Evolutionary conservation across 2,113 vertebrate genomes (phyloP).

Genomic region (Hydrochoerus hydrochaeris): DNA sequence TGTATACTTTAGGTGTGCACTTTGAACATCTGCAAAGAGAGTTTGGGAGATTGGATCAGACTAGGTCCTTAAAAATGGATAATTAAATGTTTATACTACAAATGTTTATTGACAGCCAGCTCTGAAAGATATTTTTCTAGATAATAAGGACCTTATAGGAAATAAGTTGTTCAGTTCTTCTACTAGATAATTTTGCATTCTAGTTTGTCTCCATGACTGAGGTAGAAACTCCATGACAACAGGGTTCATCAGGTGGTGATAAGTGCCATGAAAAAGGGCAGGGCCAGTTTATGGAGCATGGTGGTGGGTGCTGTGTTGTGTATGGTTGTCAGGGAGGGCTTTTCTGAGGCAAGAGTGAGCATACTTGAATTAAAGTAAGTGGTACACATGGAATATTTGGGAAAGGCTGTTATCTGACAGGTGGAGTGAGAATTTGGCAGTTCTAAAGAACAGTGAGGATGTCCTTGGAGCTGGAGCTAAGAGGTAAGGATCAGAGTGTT

Average conservation of each 20-base stretch:
- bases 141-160: not conserved
- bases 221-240: not conserved
- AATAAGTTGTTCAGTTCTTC: not conserved
- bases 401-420: not conserved
- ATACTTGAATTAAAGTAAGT: not conserved
- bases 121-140: not conserved
- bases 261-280: not conserved
- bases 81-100: conserved; percentile 19
- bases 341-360: not conserved
- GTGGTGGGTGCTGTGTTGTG: not conserved
- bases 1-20: not conserved
- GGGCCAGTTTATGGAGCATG: too few relatives aligned
- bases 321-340: not conserved
- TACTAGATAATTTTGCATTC: not conserved
- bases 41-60: not conserved
- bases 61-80: not conserved
- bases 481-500: not conserved
- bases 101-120: not conserved
- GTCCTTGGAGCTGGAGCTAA: not conserved
- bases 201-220: not conserved
- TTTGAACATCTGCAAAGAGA: not conserved
- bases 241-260: not conserved
- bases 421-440: not conserved
- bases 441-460: not conserved
- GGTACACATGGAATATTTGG: not conserved